phyloP scores from a whole-genome alignment of 2,888 invertebrate species.

The Cepaea hortensis region DNA sequence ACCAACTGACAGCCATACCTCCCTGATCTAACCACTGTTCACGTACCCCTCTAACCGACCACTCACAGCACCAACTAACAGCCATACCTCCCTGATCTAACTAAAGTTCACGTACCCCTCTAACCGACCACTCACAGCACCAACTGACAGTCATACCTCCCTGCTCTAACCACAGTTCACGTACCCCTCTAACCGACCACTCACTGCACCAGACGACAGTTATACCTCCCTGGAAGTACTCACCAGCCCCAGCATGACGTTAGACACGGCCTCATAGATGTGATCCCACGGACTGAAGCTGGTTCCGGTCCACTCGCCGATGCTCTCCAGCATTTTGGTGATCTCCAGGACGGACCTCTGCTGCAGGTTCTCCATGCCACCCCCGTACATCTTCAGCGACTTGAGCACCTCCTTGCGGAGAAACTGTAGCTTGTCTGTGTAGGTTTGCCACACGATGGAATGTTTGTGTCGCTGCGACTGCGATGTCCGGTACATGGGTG shows the following conservation, averaged over 20 bases:
- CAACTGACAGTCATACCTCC: too few species aligned
- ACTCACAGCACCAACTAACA: too few species aligned
- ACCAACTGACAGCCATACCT: too few species aligned
- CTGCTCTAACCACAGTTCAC: too few species aligned
- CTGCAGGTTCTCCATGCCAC: slow-evolving; percentile 59
- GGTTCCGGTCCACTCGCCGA: slow-evolving; percentile 42
- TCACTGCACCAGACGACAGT: too few species aligned
- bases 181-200: too few species aligned
- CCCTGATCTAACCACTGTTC: too few species aligned
- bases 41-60: too few species aligned
- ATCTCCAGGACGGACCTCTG: slow-evolving; percentile 60
- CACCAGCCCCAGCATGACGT: slow-evolving; percentile 65
- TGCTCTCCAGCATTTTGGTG: slow-evolving; percentile 50
- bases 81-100: too few species aligned
- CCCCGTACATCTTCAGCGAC: slow-evolving; percentile 61
- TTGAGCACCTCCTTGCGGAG: slow-evolving; percentile 60
- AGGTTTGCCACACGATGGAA: slow-evolving; percentile 69
- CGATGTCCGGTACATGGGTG: slow-evolving; percentile 63
- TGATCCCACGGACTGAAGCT: slow-evolving; percentile 59
- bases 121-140: too few species aligned
- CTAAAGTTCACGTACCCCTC: too few species aligned
- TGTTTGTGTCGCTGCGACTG: slow-evolving; percentile 57
- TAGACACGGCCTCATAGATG: slow-evolving; percentile 61
- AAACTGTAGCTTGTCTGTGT: slow-evolving; percentile 63
- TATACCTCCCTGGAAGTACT: slow-evolving; percentile 37